A percentile compares a stretch with the other conserved stretches of the same genome.
Conservation (phyloP, 2,113 vertebrate genomes). For the Cathartes aura region DNA sequence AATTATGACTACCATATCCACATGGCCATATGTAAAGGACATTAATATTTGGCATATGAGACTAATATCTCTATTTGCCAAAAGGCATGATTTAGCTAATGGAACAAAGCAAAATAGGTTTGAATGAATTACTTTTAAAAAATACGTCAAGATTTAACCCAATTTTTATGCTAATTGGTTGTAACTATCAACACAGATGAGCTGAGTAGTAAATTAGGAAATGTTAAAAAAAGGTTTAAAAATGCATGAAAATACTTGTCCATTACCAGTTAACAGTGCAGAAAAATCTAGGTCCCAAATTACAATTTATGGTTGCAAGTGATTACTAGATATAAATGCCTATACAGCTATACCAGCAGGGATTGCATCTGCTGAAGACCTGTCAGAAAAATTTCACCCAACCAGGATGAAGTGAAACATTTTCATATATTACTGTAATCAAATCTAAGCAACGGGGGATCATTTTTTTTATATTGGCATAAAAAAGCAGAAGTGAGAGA, state of each 20-base stretch:
- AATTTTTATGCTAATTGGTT: constrained; percentile 13
- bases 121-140: neutral
- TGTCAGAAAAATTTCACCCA: neutral
- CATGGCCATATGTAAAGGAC: neutral
- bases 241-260: neutral
- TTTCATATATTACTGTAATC: neutral
- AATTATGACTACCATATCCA: neutral
- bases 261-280: neutral
- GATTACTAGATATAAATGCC: neutral
- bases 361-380: neutral
- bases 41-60: neutral
- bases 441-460: neutral
- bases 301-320: neutral
- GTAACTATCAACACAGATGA: neutral
- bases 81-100: neutral
- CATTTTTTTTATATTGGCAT: neutral
- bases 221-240: neutral
- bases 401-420: neutral
- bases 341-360: neutral
- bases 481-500: neutral
- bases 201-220: neutral
- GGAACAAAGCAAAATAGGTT: neutral
- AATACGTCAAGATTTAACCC: neutral
- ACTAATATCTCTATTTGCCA: neutral
- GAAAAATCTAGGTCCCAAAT: neutral